A percentile compares a stretch with the other conserved stretches of the same genome.
Evolutionary conservation across 2,888 invertebrate genomes (phyloP).

Genomic region (Amphipyra berbera): DNA sequence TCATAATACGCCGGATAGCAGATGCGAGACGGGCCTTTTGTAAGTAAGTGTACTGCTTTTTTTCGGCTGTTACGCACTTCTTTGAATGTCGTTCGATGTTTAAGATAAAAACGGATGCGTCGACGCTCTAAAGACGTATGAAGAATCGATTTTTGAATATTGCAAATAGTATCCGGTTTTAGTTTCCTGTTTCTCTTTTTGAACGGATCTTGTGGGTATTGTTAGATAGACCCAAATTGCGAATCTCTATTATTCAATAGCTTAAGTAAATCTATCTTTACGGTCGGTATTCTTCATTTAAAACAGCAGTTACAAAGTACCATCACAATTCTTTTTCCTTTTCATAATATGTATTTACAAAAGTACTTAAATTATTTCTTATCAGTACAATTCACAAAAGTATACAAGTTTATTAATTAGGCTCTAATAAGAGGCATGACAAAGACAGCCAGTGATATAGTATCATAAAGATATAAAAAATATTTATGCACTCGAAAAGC

Average conservation of each 20-base stretch:
- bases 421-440: too few species aligned
- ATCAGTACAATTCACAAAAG: too few species aligned
- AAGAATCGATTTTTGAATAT: conserved; percentile 78
- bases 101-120: conserved; percentile 65
- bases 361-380: too few species aligned
- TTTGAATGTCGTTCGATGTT: conserved; percentile 57
- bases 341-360: too few species aligned
- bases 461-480: too few species aligned
- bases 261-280: conserved; percentile 22
- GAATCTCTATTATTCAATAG: conserved; percentile 29
- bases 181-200: conserved; percentile 64
- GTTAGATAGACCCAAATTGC: conserved; percentile 28
- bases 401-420: too few species aligned
- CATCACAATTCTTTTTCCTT: conserved; percentile 3
- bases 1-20: conserved; percentile 77
- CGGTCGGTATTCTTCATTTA: neutral
- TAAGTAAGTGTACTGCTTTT: conserved; percentile 65
- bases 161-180: conserved; percentile 74
- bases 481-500: too few species aligned
- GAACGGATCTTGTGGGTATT: conserved; percentile 31
- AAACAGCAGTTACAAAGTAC: conserved; percentile 10
- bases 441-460: too few species aligned
- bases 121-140: conserved; percentile 44
- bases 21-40: conserved; percentile 79
- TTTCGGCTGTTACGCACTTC: conserved; percentile 65